These are phyloP conservation scores for Pionites leucogaster DNA, from an alignment of 2,113 vertebrate genomes.

Conservation along the genomic window DNA sequence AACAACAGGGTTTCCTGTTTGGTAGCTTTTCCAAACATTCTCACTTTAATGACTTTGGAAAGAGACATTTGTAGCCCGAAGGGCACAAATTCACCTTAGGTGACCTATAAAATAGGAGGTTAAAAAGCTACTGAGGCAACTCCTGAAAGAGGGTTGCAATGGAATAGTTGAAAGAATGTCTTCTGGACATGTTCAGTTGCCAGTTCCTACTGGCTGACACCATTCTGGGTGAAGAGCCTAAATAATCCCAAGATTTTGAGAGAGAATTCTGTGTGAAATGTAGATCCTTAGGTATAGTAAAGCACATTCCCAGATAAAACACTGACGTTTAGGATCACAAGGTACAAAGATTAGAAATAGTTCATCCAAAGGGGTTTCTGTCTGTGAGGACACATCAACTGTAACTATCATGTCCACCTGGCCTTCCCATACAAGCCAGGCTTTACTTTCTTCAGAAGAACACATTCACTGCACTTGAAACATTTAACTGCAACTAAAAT, in stretches of 20 bases:
- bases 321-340: neutral
- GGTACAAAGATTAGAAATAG: neutral
- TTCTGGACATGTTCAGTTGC: neutral
- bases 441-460: neutral
- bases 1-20: slow-evolving; percentile 47
- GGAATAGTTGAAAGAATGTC: neutral
- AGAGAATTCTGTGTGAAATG: neutral
- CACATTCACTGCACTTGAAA: neutral
- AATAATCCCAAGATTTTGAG: neutral
- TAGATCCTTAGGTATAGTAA: neutral
- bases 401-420: neutral
- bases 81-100: slow-evolving; percentile 16
- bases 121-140: neutral
- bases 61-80: neutral
- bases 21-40: slow-evolving; percentile 58
- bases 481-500: neutral
- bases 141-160: neutral
- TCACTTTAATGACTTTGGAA: slow-evolving; percentile 43
- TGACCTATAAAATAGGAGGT: slow-evolving; percentile 10
- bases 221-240: neutral
- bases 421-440: neutral
- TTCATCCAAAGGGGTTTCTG: neutral
- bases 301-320: neutral
- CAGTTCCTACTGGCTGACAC: neutral
- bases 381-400: neutral